Conservation (phyloP, 2,888 invertebrate genomes). For the Ptychoptera albimana region DNA sequence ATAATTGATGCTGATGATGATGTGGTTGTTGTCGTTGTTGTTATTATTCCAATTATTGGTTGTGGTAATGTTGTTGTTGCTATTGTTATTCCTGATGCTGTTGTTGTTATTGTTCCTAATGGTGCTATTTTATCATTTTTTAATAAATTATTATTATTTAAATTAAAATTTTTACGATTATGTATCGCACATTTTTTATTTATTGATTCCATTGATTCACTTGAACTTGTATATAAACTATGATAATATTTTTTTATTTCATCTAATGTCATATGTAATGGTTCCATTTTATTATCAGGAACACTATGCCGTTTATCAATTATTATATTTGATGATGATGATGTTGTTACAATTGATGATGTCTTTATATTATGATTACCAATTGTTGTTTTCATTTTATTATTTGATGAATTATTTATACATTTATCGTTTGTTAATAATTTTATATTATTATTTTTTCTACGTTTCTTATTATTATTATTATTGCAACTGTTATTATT, state of each 20-base stretch:
- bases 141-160: conserved; percentile 2
- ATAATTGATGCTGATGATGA: not conserved
- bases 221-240: conserved; percentile 62
- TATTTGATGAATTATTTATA: too few species aligned
- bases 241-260: conserved; percentile 73
- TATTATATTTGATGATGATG: conserved; percentile 6
- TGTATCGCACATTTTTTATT: conserved; percentile 1
- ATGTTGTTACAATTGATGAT: not conserved
- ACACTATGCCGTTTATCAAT: conserved; percentile 50
- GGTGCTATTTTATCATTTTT: not conserved
- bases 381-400: not conserved
- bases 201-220: conserved; percentile 43
- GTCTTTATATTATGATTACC: not conserved
- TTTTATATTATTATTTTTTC: too few species aligned
- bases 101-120: not conserved
- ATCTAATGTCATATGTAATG: conserved; percentile 68
- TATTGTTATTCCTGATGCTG: not conserved
- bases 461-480: not conserved
- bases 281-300: conserved; percentile 50
- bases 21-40: conserved; percentile 3
- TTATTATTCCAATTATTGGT: too few species aligned
- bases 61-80: not conserved
- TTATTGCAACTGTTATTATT: conserved; percentile 1
- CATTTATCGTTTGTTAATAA: too few species aligned
- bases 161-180: conserved; percentile 14